These are phyloP conservation scores for Pterocles burchelli DNA, from an alignment of 2,113 vertebrate species.

Conservation along the genomic window DNA sequence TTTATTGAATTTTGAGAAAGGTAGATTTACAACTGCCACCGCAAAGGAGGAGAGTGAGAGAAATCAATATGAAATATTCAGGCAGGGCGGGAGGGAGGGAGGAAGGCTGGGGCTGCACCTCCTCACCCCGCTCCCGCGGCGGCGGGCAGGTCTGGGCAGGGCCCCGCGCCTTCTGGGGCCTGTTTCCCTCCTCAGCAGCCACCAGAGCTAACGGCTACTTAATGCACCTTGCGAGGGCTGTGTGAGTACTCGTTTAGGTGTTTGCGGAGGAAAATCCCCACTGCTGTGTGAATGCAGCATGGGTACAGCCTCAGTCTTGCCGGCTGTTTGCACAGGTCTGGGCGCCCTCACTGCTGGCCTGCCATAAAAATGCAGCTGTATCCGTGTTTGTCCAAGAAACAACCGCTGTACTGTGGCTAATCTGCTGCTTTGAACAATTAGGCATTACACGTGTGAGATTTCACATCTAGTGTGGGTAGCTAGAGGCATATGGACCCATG, in stretches of 20 bases:
- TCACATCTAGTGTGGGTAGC: no score
- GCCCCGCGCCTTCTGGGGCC: rapidly evolving
- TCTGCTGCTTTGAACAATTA: not conserved
- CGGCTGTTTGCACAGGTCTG: not conserved
- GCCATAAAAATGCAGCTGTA: not conserved
- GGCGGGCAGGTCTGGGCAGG: not conserved
- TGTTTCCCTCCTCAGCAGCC: not conserved
- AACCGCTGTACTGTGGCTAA: not conserved
- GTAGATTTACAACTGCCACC: conserved; percentile 7
- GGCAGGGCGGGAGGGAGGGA: not conserved
- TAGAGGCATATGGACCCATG: not conserved
- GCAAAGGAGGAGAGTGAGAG: not conserved
- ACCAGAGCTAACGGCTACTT: rapidly evolving
- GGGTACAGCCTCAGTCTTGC: rapidly evolving
- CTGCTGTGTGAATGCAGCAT: rapidly evolving
- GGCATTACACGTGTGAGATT: rapidly evolving
- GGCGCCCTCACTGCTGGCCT: not conserved
- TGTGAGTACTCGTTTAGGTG: rapidly evolving
- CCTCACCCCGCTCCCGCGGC: rapidly evolving
- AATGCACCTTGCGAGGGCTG: not conserved
- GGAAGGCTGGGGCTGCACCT: not conserved
- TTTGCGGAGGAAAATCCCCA: not conserved
- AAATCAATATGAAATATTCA: conserved; percentile 9
- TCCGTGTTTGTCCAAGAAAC: not conserved
- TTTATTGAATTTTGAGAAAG: conserved; percentile 62